Evolutionary conservation across 2,113 vertebrate species (phyloP), one percentile per base, ranked within the genome.

Genomic region (Dasyurus viverrinus): DNA sequence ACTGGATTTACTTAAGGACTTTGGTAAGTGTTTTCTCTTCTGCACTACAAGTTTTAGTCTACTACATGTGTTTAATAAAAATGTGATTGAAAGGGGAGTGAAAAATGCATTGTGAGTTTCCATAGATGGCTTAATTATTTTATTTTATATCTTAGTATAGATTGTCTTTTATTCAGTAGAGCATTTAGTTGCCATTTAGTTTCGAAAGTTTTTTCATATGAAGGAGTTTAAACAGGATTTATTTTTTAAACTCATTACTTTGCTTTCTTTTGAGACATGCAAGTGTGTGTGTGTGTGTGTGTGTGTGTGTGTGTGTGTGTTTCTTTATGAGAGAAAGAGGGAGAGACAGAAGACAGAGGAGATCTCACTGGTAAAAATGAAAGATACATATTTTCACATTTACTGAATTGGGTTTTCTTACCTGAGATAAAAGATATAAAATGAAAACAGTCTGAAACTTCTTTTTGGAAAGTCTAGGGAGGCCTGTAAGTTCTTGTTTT

Each of bases 401-500:
- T 90, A 48, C 60, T 94, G 54, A 55, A 48, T 89, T 36, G 90
- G 95, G 46, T 92, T 22, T 92, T 93, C 92, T 96, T 95, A 30
- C 53, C 54, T 95, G 94, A 68, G 95, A 26, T 89, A 50, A 68
- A 2, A 24, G n/a, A 92, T 25, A 92, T 90, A 92, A 94, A 46
- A 89, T 6, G 7, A 1, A 36, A 0, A 14, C 57, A 94, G 89
- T 54, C 96, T 98, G 97, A 96, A 96, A 96, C 47, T 6, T 48
- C 54, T 0, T 0, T 92, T 94, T 96, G 96, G 54, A 95, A 96
- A 96, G 60, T 94, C 97, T 36, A 93, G 92, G 98, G 95, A 97
- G 96, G 96, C 93, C 57, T 91, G 91, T 96, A 97, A 97, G 95
- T 96, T 91, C 97, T 92, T 94, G 76, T 93, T 97, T 97, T 92